Evolutionary conservation across 2,797 vertebrate genomes (phyloP), one percentile per base, ranked within the genome.

Genomic region (Phrynocephalus vlangalii): DNA sequence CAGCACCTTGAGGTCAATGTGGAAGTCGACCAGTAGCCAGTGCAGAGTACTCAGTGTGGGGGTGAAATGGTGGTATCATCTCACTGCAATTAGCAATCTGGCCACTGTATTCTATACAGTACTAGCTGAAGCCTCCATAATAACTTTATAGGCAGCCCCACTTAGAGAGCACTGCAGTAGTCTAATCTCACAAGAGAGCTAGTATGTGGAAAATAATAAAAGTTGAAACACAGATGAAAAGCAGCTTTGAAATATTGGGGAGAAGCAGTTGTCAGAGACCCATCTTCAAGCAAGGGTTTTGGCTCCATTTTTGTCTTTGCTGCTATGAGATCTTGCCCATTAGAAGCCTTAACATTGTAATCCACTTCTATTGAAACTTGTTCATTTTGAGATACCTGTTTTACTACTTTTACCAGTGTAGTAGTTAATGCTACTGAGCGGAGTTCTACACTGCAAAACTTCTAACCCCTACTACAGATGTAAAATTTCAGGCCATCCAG

Each of bases 371-470:
- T 4, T 68, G n/a, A 87, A 82, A 82, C 48, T 66, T 73, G 56
- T 56, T 82, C 18, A 70, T 85, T 48, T 67, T 85, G 88, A 89
- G 83, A 71, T 85, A 82, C 50, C 52, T 78, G 79, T 84, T 85
- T 71, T 85, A 38, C 60, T 81, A 60, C 83, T 30, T 85, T 70
- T 60, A 82, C 38, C 63, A 18, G 79, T 70, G 33, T 63, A 63
- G 66, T 78, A 24, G 20, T 83, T 83, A 48, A 38, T 56, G 75
- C 52, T 83, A 18, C 67, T 83, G 30, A 87, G 67, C 11, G 22
- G 66, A 67, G 60, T 79, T 79, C 26, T 67, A 79, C 3, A 48
- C 83, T 77, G 52, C 50, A 83, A 60, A 71, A 67, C 6, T 75
- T 38, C 1, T 76, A n/a, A 44, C 44, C 18, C 67, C 13, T 77